These are phyloP conservation scores for Anaspis maculata DNA, from an alignment of 2,888 invertebrate genomes.

Conservation along the genomic window DNA sequence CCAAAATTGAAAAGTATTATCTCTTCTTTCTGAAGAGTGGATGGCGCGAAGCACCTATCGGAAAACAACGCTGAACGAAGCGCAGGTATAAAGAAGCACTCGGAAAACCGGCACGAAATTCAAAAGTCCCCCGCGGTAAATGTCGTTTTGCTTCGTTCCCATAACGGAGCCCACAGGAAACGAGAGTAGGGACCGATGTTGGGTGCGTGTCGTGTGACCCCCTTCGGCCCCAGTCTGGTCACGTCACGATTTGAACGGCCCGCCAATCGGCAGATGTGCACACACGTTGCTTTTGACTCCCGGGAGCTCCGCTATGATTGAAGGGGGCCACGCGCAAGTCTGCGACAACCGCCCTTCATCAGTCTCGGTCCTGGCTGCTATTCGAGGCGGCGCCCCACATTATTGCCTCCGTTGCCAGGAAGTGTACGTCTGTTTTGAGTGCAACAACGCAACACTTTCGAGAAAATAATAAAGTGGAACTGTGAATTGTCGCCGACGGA, in stretches of 20 bases:
- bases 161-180: too few relatives aligned
- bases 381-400: conserved; percentile 47
- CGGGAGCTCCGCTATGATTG: conserved; percentile 32
- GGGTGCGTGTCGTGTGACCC: too few relatives aligned
- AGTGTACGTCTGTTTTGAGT: conserved; percentile 12
- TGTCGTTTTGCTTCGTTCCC: too few relatives aligned
- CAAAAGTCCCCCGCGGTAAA: too few relatives aligned
- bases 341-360: conserved; percentile 37
- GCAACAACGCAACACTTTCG: conserved; percentile 4
- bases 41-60: too few relatives aligned
- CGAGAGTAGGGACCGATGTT: too few relatives aligned
- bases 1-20: too few relatives aligned
- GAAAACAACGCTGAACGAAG: too few relatives aligned
- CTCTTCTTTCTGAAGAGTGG: too few relatives aligned
- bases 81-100: too few relatives aligned
- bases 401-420: conserved; percentile 22
- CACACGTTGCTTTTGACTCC: conserved; percentile 20
- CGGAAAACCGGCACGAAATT: too few relatives aligned
- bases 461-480: conserved; percentile 1
- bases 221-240: too few relatives aligned
- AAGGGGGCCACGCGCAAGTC: conserved; percentile 42
- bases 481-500: background rate
- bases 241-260: conserved; percentile 24
- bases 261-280: conserved; percentile 24
- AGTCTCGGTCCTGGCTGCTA: conserved; percentile 43